phyloP scores from a whole-genome alignment of 2,113 vertebrate species.

The Dermatemys mawii region DNA sequence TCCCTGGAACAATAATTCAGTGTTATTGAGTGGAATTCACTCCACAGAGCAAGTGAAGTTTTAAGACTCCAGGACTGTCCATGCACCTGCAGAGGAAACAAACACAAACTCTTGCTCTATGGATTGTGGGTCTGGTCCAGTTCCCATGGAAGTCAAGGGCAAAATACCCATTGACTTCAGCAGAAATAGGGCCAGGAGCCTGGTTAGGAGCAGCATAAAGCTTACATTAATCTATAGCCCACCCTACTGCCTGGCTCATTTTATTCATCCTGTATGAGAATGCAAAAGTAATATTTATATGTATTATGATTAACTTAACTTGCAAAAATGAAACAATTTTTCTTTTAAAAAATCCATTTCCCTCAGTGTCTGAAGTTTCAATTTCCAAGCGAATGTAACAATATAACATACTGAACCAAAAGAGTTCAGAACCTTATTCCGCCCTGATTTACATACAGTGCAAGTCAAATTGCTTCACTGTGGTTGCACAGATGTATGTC shows the following conservation, averaged over 20 bases:
- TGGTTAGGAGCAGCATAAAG: background rate
- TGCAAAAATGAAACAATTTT: conserved; percentile 34
- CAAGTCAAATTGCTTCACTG: background rate
- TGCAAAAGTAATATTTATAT: background rate
- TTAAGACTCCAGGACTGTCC: background rate
- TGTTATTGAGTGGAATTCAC: background rate
- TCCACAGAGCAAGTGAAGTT: background rate
- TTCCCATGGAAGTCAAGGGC: background rate
- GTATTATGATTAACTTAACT: background rate
- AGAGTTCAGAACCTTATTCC: conserved; percentile 37
- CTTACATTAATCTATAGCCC: background rate
- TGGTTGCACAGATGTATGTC: conserved; percentile 26
- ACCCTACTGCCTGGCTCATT: conserved; percentile 1
- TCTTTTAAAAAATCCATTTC: conserved; percentile 45
- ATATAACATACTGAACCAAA: background rate
- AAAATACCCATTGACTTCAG: background rate
- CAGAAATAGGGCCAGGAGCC: background rate
- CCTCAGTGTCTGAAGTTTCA: background rate
- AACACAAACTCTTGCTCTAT: background rate
- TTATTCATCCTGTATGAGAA: conserved; percentile 18
- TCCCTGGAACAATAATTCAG: background rate
- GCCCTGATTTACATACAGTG: conserved; percentile 22
- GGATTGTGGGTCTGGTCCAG: background rate
- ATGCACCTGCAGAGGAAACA: background rate
- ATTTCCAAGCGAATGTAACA: background rate